These are phyloP conservation scores for Pangasius djambal DNA, from an alignment of 2,797 vertebrate genomes.

Conservation along the genomic window DNA sequence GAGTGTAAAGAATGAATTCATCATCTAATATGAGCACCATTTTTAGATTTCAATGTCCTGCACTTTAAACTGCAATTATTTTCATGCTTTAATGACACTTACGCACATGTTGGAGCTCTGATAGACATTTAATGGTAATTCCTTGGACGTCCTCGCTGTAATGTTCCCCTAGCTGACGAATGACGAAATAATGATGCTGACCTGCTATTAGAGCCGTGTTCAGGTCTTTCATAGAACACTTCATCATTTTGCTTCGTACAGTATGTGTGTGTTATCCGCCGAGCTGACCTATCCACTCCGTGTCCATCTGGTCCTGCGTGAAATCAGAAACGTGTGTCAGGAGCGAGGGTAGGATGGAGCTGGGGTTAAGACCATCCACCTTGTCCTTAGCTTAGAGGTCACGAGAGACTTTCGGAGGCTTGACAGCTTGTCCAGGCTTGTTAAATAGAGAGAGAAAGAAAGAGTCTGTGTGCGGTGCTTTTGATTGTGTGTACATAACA, in stretches of 20 bases:
- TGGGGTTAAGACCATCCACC: slow-evolving; percentile 64
- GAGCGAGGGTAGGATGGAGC: slow-evolving; percentile 13
- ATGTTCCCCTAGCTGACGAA: not conserved
- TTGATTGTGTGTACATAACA: not conserved
- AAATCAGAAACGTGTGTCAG: slow-evolving; percentile 56
- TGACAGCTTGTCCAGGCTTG: slow-evolving; percentile 60
- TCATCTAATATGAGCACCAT: not conserved
- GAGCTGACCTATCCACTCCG: slow-evolving; percentile 58
- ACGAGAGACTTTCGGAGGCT: slow-evolving; percentile 56
- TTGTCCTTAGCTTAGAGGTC: slow-evolving; percentile 71
- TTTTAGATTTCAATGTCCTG: not conserved
- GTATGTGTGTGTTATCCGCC: slow-evolving; percentile 18
- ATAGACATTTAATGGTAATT: not conserved
- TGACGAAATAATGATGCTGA: not conserved
- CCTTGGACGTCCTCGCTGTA: not conserved
- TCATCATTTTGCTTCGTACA: not conserved
- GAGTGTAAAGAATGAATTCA: not conserved
- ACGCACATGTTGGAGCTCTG: not conserved
- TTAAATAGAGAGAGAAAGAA: slow-evolving; percentile 32
- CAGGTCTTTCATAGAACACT: not conserved
- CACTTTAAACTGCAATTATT: not conserved
- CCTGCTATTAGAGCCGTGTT: not conserved
- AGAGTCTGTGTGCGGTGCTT: slow-evolving; percentile 1
- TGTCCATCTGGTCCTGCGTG: slow-evolving; percentile 32
- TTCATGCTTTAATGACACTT: not conserved